Base-by-base conservation (phyloP, 2,797 vertebrate genomes). In the Poecile montanus region DNA sequence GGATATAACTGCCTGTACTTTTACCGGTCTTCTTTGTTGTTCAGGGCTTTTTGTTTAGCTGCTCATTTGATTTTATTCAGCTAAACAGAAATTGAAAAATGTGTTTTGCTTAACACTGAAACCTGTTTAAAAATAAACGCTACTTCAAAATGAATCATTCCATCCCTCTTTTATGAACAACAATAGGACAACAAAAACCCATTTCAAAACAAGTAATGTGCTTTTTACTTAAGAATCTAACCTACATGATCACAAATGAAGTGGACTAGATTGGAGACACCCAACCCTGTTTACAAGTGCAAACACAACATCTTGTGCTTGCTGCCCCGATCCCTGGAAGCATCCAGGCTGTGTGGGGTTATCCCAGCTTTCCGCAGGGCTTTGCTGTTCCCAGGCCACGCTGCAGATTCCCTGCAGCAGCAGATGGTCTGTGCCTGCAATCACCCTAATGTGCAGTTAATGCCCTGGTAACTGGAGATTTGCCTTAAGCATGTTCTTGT, bases 401-500 rank as follows among this genome's bases (percentile, higher is more conserved):
- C 6, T 88, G 75, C 83, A 81, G 50, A 68, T 58, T 81, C 89
- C 76, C 54, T 73, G 86, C 84, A 6, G 13, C 76, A 88, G 95
- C 85, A 96, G 91, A 89, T 91, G 94, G 94, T 75, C 66, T 67
- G 30, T 25, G 75, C 51, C 93, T 93, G 87, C 92, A 87, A 16
- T 85, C 89, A 57, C 85, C 79, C 10, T 30, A 67, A 90, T 6
- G 83, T 61, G 66, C 76, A 95, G 88, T 85, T 86, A 85, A 88
- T 84, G 76, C 91, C 85, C 88, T 68, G 44, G 30, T 51, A 86
- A 78, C 95, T 78, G 79, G 34, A 88, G 83, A 85, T 93, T 84
- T 91, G 94, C 96, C 94, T 94, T 95, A 78, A 96, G 94, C 82
- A 3, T 66, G 85, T 91, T 83, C 93, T 75, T 84, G 83, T 57